These are phyloP conservation scores for Lumbricus terrestris DNA, from an alignment of 2,888 invertebrate genomes.

Conservation along the genomic window DNA sequence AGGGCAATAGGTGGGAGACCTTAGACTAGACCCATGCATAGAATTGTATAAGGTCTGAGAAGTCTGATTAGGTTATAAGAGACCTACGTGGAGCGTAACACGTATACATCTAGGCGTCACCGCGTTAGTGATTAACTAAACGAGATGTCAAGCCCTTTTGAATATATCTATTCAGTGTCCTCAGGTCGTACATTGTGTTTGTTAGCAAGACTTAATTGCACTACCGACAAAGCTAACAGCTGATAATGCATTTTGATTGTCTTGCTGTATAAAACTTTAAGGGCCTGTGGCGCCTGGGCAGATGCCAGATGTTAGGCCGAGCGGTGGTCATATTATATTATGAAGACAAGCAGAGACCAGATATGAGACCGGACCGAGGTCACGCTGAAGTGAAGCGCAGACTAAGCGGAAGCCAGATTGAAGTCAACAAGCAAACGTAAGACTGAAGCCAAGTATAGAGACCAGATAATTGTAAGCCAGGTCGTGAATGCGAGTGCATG, in stretches of 20 bases:
- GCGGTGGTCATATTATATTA: neutral
- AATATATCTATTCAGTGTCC: neutral
- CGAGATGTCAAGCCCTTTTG: neutral
- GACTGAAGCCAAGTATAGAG: too few relatives aligned
- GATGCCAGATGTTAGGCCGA: neutral
- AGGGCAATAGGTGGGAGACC: neutral
- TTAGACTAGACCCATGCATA: neutral
- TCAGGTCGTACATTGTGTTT: neutral
- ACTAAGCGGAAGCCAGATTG: too few relatives aligned
- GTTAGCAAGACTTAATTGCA: neutral
- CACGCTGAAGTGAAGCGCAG: too few relatives aligned
- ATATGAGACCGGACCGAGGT: neutral
- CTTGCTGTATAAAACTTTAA: neutral
- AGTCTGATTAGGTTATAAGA: neutral
- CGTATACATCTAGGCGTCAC: too few relatives aligned
- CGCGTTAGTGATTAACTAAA: neutral
- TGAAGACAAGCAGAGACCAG: neutral
- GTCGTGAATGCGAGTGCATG: too few relatives aligned
- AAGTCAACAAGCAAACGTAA: too few relatives aligned
- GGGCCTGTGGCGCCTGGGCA: neutral
- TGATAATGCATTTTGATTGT: neutral
- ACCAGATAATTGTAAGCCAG: too few relatives aligned
- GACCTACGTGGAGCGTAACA: neutral
- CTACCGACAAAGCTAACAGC: neutral
- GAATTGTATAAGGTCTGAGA: neutral